These are phyloP conservation scores for Enteromius thamalakanensis DNA, from an alignment of 2,797 vertebrate genomes.

Conservation along the genomic window DNA sequence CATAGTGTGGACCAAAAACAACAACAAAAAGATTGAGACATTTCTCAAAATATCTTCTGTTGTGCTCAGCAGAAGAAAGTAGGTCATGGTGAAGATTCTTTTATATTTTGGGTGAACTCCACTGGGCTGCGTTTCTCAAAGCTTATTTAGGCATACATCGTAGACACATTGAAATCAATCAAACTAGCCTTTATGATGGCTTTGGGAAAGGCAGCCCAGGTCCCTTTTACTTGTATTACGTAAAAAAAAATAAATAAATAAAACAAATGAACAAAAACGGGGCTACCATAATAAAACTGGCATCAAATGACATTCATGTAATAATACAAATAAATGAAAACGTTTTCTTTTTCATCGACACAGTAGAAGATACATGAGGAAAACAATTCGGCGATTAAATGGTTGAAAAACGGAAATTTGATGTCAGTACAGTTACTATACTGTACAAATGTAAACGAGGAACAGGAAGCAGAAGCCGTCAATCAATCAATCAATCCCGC, in stretches of 20 bases:
- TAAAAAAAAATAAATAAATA: too few species aligned
- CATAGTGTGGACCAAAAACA: not conserved
- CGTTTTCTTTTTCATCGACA: not conserved
- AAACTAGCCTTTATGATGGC: too few species aligned
- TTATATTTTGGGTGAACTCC: not conserved
- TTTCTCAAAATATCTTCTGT: not conserved
- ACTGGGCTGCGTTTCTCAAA: too few species aligned
- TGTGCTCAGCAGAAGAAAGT: not conserved
- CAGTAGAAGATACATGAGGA: not conserved
- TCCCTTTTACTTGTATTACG: too few species aligned
- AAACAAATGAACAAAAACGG: not conserved
- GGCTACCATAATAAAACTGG: not conserved
- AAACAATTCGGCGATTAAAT: not conserved
- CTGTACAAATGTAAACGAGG: not conserved
- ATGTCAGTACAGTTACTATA: not conserved
- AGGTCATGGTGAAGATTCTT: not conserved
- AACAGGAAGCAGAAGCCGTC: not conserved
- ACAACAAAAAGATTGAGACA: not conserved
- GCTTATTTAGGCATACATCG: too few species aligned
- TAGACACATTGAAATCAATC: too few species aligned
- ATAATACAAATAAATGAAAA: not conserved
- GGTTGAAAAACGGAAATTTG: not conserved
- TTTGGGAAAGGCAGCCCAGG: too few species aligned
- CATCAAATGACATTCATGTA: not conserved
- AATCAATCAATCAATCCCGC: constrained; percentile 19